phyloP scores from a whole-genome alignment of 2,888 invertebrate species.

The Lucinisca nassula region DNA sequence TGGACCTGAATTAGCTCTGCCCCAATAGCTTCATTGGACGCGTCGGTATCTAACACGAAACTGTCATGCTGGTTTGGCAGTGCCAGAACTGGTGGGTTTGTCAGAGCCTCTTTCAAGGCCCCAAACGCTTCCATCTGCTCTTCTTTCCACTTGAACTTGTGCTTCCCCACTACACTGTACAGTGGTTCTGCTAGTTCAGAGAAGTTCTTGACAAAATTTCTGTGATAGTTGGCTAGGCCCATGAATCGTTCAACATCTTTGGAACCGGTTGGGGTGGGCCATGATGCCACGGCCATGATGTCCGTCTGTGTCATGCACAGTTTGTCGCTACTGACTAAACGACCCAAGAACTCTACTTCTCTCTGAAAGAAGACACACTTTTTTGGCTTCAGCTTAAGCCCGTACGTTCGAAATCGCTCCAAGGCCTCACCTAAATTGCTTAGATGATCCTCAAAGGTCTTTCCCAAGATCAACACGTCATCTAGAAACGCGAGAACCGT shows the following conservation, averaged over 20 bases:
- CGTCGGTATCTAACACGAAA: conserved; percentile 48
- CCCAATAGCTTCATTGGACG: conserved; percentile 46
- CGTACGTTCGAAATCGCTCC: background rate
- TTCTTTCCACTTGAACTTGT: conserved; percentile 37
- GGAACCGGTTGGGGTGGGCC: too few species aligned
- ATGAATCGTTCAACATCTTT: too few species aligned
- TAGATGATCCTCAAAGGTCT: conserved; percentile 25
- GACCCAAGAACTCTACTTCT: too few species aligned
- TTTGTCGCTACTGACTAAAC: too few species aligned
- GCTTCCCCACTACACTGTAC: conserved; percentile 36
- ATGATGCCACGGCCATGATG: too few species aligned
- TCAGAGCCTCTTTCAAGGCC: conserved; percentile 10
- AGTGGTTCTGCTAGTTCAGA: conserved; percentile 52
- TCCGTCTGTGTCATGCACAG: too few species aligned
- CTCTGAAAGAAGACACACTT: too few species aligned
- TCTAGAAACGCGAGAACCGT: background rate
- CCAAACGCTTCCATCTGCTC: conserved; percentile 34
- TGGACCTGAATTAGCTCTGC: conserved; percentile 37
- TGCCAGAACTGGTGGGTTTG: conserved; percentile 31
- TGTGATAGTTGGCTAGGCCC: too few species aligned
- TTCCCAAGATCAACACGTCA: conserved; percentile 16
- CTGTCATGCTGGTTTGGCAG: conserved; percentile 30
- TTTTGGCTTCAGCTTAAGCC: conserved; percentile 41
- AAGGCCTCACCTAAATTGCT: background rate
- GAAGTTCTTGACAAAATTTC: too few species aligned